A percentile compares a stretch with the other conserved stretches of the same genome.
These are phyloP conservation scores for Sebastes hubbsi DNA, from an alignment of 2,797 vertebrate species.

Conservation along the genomic window DNA sequence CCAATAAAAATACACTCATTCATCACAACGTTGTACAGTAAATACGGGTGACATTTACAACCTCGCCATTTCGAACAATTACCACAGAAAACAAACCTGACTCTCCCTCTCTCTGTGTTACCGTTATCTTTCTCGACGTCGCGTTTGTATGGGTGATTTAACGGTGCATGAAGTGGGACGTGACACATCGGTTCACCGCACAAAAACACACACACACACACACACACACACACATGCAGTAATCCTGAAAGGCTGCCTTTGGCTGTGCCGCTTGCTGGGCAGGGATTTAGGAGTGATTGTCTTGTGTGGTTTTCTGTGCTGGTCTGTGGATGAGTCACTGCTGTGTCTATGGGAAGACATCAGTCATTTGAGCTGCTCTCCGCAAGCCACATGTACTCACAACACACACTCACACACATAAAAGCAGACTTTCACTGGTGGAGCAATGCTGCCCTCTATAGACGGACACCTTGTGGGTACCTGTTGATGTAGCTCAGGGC, in stretches of 20 bases:
- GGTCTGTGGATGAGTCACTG: slow-evolving; percentile 66
- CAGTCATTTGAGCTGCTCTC: slow-evolving; percentile 46
- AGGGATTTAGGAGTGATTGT: slow-evolving; percentile 48
- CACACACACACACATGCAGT: slow-evolving; percentile 25
- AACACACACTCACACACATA: neutral
- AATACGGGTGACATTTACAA: slow-evolving; percentile 67
- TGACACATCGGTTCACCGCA: slow-evolving; percentile 62
- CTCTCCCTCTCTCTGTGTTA: neutral
- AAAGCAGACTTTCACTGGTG: slow-evolving; percentile 1
- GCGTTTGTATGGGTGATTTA: slow-evolving; percentile 57
- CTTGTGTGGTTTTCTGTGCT: slow-evolving; percentile 57
- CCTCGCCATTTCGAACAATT: slow-evolving; percentile 41
- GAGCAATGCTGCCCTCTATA: slow-evolving; percentile 70
- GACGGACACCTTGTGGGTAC: slow-evolving; percentile 71
- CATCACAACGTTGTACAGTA: slow-evolving; percentile 34
- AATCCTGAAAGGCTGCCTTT: slow-evolving; percentile 24
- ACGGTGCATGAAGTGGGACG: slow-evolving; percentile 36
- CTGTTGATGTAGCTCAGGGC: slow-evolving; percentile 98
- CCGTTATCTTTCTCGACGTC: slow-evolving; percentile 30
- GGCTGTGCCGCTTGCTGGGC: slow-evolving; percentile 14
- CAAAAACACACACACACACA: slow-evolving; percentile 42
- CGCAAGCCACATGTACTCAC: slow-evolving; percentile 45
- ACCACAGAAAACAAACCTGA: slow-evolving; percentile 51
- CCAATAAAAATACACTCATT: slow-evolving; percentile 8
- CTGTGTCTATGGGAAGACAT: slow-evolving; percentile 67